A percentile compares a stretch with the other conserved stretches of the same genome.
Conservation (phyloP, 2,113 vertebrate species). For the Piprites chloris region DNA sequence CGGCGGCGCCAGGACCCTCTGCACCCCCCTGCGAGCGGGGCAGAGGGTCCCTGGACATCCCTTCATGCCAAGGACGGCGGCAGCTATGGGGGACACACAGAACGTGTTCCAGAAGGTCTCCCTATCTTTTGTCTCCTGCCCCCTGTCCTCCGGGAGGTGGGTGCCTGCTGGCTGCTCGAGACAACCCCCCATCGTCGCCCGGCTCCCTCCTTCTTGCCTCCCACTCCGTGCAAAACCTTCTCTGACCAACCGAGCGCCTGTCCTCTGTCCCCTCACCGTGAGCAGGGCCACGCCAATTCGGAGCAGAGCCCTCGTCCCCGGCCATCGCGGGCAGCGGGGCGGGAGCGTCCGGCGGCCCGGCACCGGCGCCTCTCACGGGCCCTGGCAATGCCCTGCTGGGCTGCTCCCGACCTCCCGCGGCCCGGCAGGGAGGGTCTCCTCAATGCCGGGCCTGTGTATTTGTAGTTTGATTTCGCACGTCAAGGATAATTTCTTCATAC, state of each 20-base stretch:
- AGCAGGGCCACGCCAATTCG: neutral
- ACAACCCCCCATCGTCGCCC: neutral
- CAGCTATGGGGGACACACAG: neutral
- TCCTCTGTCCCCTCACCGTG: neutral
- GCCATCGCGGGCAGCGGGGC: too few relatives aligned
- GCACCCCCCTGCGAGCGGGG: accelerated
- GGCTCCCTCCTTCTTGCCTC: neutral
- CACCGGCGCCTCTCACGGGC: neutral
- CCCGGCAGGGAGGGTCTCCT: constrained; percentile 8
- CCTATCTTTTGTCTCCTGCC: neutral
- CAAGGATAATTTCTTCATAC: constrained; percentile 83
- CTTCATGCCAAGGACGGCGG: neutral
- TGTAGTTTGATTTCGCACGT: constrained; percentile 75
- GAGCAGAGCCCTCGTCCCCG: neutral
- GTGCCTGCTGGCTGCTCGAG: neutral
- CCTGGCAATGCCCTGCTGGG: neutral
- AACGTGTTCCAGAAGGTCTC: neutral
- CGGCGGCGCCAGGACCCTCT: neutral
- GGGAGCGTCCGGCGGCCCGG: neutral
- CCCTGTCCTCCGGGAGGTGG: too few relatives aligned
- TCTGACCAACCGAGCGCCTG: accelerated
- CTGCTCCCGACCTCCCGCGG: constrained; percentile 19
- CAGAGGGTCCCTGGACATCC: accelerated
- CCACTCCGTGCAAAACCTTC: neutral
- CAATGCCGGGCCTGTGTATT: constrained; percentile 77